Conservation (phyloP, 2,888 invertebrate genomes). For the Metacarcinus magister region DNA sequence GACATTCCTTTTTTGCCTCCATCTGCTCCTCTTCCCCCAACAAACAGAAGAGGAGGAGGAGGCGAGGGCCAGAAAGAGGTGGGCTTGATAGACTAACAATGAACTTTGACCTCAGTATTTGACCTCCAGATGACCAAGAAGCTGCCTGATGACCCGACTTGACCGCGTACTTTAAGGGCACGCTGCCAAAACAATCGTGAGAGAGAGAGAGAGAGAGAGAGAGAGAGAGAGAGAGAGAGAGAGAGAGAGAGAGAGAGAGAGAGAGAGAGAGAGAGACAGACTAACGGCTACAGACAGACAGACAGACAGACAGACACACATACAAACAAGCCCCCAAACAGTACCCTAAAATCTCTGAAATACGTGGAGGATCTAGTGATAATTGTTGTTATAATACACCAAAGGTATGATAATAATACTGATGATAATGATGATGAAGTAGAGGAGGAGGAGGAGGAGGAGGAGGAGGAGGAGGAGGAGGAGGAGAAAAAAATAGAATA, state of each 20-base stretch:
- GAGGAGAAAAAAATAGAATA: no score
- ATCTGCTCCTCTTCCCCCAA: constrained; percentile 5
- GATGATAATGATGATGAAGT: no score
- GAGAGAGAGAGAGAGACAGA: neutral
- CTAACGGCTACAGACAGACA: no score
- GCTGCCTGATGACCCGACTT: neutral
- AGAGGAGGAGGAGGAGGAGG: no score
- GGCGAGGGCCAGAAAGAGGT: neutral
- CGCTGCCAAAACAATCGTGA: neutral
- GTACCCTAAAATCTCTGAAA: no score
- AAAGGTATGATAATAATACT: no score
- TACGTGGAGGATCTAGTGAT: no score
- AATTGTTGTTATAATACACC: no score
- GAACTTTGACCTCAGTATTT: neutral
- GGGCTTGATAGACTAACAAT: constrained; percentile 3
- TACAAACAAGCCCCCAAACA: no score
- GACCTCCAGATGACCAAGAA: neutral
- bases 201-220: neutral
- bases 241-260: neutral
- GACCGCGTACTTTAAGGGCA: neutral
- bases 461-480: no score
- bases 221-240: constrained; percentile 26
- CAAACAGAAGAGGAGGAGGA: neutral
- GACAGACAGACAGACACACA: no score
- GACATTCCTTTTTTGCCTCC: neutral